Conservation (phyloP, 2,888 invertebrate genomes). For the Macrophya annulata region DNA sequence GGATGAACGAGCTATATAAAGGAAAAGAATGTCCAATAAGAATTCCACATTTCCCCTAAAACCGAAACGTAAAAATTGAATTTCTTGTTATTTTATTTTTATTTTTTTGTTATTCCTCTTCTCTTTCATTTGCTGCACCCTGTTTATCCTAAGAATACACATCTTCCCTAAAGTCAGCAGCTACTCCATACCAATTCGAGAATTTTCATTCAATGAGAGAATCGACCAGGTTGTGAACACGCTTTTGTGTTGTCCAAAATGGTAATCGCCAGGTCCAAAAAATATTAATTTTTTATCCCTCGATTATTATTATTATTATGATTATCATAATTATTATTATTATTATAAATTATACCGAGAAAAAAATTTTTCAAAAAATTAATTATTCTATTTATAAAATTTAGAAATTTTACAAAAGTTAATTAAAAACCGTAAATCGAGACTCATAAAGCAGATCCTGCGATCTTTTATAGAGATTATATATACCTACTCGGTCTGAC, state of each 20-base stretch:
- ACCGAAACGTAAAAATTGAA: conserved; percentile 12
- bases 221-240: background rate
- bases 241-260: conserved; percentile 2
- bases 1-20: conserved; percentile 29
- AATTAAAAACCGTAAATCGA: background rate
- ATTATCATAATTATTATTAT: too few relatives aligned
- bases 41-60: conserved; percentile 44
- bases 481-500: background rate
- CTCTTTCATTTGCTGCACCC: background rate
- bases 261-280: background rate
- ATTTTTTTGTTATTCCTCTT: background rate
- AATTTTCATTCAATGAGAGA: background rate
- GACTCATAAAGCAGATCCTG: background rate
- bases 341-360: too few relatives aligned
- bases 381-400: too few relatives aligned
- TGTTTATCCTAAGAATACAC: conserved; percentile 47
- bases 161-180: background rate
- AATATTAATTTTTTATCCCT: background rate
- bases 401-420: background rate
- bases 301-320: background rate
- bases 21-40: conserved; percentile 31
- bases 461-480: background rate
- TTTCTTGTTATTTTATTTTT: background rate
- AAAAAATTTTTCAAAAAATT: too few relatives aligned
- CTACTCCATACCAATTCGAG: background rate